These are phyloP conservation scores for Toxonevra muliebris DNA, from an alignment of 2,888 invertebrate genomes.

Conservation along the genomic window DNA sequence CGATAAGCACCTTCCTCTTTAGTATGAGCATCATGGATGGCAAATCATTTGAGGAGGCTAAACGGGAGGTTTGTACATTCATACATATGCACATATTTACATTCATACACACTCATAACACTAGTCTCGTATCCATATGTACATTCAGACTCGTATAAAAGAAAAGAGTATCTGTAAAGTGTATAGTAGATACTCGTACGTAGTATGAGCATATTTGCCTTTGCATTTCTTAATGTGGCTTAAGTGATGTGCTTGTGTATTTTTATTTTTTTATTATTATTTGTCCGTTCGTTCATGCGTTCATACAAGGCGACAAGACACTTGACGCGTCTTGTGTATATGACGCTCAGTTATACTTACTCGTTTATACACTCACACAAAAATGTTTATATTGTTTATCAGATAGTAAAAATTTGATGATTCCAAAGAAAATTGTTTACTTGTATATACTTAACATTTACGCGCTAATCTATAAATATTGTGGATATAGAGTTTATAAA, in stretches of 20 bases:
- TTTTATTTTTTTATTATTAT: slow-evolving; percentile 2
- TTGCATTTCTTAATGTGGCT: slow-evolving; percentile 11
- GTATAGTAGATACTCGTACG: background rate
- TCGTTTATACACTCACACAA: too few relatives aligned
- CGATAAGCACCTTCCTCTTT: slow-evolving; percentile 69
- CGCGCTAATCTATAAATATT: too few relatives aligned
- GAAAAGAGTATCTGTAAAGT: too few relatives aligned
- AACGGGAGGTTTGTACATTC: slow-evolving; percentile 65
- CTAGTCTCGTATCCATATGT: background rate
- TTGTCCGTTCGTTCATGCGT: background rate
- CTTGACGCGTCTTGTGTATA: slow-evolving; percentile 22
- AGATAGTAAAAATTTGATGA: too few relatives aligned
- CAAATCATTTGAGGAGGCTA: slow-evolving; percentile 65
- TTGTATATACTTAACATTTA: too few relatives aligned
- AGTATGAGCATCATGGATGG: slow-evolving; percentile 71
- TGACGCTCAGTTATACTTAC: too few relatives aligned
- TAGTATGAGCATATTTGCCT: slow-evolving; percentile 6
- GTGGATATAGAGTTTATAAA: too few relatives aligned
- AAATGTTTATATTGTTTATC: too few relatives aligned
- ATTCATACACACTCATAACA: background rate
- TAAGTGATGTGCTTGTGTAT: slow-evolving; percentile 9
- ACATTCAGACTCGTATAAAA: background rate
- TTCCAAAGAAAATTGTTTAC: too few relatives aligned
- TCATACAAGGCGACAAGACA: slow-evolving; percentile 17
- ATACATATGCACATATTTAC: background rate